phyloP scores from a whole-genome alignment of 2,888 invertebrate species.

The Papilio protenor region DNA sequence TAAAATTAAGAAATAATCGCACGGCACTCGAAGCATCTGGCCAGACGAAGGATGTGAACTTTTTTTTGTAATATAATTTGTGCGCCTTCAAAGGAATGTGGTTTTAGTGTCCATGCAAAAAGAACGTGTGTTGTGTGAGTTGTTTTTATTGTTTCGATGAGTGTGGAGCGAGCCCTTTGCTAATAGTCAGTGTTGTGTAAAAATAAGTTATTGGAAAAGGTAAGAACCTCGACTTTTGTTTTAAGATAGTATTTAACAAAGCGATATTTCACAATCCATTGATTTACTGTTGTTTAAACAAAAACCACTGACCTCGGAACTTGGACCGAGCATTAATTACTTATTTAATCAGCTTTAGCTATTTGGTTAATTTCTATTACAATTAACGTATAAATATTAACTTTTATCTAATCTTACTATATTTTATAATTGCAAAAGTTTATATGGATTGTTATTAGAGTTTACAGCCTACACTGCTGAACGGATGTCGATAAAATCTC shows the following conservation, averaged over 20 bases:
- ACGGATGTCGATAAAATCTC: too few species aligned
- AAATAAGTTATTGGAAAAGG: constrained; percentile 44
- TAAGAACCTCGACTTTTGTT: constrained; percentile 30
- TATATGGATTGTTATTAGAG: too few species aligned
- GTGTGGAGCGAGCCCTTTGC: constrained; percentile 63
- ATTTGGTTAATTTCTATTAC: neutral
- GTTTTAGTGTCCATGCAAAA: constrained; percentile 67
- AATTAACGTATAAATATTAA: neutral
- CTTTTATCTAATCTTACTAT: too few species aligned
- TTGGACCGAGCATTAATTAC: constrained; percentile 6
- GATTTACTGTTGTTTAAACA: constrained; percentile 21
- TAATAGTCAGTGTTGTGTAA: constrained; percentile 55
- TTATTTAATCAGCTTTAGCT: neutral
- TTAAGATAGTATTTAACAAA: constrained; percentile 1
- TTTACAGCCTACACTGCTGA: too few species aligned
- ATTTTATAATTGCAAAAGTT: too few species aligned
- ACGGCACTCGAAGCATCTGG: constrained; percentile 54
- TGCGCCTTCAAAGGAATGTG: constrained; percentile 69
- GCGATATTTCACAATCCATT: constrained; percentile 7
- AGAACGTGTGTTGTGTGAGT: constrained; percentile 72
- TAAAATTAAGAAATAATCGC: constrained; percentile 29
- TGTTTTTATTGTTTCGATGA: constrained; percentile 59
- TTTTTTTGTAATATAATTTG: constrained; percentile 55
- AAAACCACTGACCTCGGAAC: constrained; percentile 24
- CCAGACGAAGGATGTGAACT: constrained; percentile 73